A percentile compares a stretch with the other conserved stretches of the same genome.
These are phyloP conservation scores for Calonectris borealis DNA, from an alignment of 2,113 vertebrate species.

Conservation along the genomic window DNA sequence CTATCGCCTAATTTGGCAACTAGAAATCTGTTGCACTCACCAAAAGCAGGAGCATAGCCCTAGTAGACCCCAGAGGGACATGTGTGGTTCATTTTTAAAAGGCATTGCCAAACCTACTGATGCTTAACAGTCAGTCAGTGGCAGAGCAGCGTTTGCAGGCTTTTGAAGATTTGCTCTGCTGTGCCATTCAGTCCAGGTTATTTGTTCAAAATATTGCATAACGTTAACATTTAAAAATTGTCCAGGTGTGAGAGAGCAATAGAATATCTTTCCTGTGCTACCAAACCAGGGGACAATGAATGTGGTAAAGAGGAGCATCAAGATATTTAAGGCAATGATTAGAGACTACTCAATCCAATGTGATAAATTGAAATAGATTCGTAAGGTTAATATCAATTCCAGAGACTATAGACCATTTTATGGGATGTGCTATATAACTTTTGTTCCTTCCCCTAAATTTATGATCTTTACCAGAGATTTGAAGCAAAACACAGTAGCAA, in stretches of 20 bases:
- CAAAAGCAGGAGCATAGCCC: neutral
- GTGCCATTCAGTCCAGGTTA: neutral
- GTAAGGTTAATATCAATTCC: neutral
- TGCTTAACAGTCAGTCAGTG: neutral
- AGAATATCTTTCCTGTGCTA: neutral
- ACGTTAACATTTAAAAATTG: neutral
- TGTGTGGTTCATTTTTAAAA: neutral
- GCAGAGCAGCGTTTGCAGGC: neutral
- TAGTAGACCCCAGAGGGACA: neutral
- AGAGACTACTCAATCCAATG: neutral
- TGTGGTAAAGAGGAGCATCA: neutral
- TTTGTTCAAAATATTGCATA: neutral
- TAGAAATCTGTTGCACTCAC: neutral
- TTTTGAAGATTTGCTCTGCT: neutral
- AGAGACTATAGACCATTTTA: neutral
- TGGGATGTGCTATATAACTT: neutral
- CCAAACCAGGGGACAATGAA: neutral
- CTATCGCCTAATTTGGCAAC: fast-evolving
- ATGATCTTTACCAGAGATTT: neutral
- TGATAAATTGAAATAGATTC: neutral
- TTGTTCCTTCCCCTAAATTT: neutral
- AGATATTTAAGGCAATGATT: neutral
- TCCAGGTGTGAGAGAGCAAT: neutral
- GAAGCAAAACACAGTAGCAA: neutral
- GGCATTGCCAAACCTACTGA: neutral